Evolutionary conservation across 1,140 invertebrate species (phyloP), one percentile per base, ranked within the genome.

Genomic region (Medauroidea extradentata): DNA sequence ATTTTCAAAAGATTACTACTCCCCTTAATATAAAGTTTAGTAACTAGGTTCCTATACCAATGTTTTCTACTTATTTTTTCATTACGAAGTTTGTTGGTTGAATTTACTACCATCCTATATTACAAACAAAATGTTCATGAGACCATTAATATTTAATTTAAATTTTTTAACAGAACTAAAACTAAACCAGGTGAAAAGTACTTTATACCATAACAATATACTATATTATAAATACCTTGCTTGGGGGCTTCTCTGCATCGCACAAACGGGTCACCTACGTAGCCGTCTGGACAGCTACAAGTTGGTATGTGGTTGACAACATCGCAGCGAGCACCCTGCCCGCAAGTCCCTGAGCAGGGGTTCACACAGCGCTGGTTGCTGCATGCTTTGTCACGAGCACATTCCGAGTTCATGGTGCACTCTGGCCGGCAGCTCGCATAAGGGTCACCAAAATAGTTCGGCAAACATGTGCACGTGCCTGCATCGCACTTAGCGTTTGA

Each of bases 401-500:
- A 94, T 59, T 94, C 91, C 1, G 88, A 85, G 70, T 90, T 93
- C 66, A 90, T 82, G 0, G 90, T 85, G 72, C 91, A 94, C 73
- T 93, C 90, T 14, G 90, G 90, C 61, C 88, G 75, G 71, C 91
- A 93, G 18, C 73, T 75, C 0, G 63, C 64, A 52, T 79, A 80
- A 50, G 89, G 86, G 63, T 87, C 81, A 55, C 90, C 90, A 38
- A 89, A 82, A 63, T 90, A 91, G 64, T 88, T 87, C 8, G 83
- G 75, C 3, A 83, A 72, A 69, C 91, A 93, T 43, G 82, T 82
- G 68, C 91, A 93, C n/a, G 84, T 78, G 34, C 87, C 84, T 66
- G 83, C 81, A 38, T 83, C 82, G 66, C 90, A 92, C 63, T 83
- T 78, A 4, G 88, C 82, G 63, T 90, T 89, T 0, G 85, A 77